phyloP scores from a whole-genome alignment of 2,888 invertebrate species.

The Macaria notata region DNA sequence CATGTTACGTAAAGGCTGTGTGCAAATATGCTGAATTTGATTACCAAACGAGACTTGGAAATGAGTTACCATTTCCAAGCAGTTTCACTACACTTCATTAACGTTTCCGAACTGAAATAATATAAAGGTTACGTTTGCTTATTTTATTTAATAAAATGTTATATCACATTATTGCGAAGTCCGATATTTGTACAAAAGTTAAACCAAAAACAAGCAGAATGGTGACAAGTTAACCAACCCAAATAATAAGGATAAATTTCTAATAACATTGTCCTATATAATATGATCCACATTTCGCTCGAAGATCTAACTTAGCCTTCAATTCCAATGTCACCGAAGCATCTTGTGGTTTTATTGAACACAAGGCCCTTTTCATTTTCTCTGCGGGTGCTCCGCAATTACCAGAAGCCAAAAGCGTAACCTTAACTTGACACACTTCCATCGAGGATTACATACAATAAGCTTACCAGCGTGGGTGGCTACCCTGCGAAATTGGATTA shows the following conservation, averaged over 20 bases:
- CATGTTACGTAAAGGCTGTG: slow-evolving; percentile 23
- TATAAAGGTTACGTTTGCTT: too few species aligned
- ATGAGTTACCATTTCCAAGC: slow-evolving; percentile 13
- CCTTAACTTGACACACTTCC: slow-evolving; percentile 21
- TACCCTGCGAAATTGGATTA: slow-evolving; percentile 50
- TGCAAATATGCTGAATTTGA: slow-evolving; percentile 20
- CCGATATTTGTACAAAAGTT: too few species aligned
- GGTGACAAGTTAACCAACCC: too few species aligned
- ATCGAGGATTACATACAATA: slow-evolving; percentile 23
- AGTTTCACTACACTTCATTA: slow-evolving; percentile 17
- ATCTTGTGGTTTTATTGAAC: slow-evolving; percentile 10
- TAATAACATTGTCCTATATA: too few species aligned
- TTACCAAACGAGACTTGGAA: slow-evolving; percentile 21
- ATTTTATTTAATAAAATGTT: too few species aligned
- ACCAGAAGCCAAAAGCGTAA: slow-evolving; percentile 1
- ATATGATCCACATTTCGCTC: too few species aligned
- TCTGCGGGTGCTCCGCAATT: neutral
- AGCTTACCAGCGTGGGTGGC: slow-evolving; percentile 28
- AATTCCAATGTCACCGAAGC: neutral
- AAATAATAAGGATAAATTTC: too few species aligned
- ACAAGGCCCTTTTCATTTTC: slow-evolving; percentile 6
- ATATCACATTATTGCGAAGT: too few species aligned
- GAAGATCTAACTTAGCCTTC: too few species aligned
- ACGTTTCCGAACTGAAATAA: slow-evolving; percentile 7
- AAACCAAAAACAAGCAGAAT: too few species aligned